A percentile compares a stretch with the other conserved stretches of the same genome.
Conservation (phyloP, 2,797 vertebrate species). For the Sylvia borin region DNA sequence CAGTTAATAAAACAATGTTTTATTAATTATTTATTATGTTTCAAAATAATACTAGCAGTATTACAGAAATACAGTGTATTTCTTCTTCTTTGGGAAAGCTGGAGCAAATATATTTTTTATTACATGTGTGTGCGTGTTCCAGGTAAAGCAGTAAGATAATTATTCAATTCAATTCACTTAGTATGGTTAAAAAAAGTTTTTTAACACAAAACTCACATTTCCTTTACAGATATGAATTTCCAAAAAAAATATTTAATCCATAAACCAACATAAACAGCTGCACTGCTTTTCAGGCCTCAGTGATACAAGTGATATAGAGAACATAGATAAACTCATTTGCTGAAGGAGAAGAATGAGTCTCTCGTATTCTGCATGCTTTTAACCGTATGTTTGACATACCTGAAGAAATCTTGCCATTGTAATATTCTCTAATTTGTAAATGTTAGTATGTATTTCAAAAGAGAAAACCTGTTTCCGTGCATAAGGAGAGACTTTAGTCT, state of each 20-base stretch:
- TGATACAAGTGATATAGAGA: neutral
- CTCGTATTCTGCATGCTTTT: neutral
- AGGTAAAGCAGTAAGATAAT: neutral
- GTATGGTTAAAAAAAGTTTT: neutral
- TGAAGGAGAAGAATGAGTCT: neutral
- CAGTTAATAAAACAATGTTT: neutral
- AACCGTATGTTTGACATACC: neutral
- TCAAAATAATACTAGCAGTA: neutral
- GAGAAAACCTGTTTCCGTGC: neutral
- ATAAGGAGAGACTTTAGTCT: neutral
- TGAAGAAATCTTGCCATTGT: neutral
- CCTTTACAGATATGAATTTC: neutral
- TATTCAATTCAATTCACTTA: neutral
- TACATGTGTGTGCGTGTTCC: neutral
- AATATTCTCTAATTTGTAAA: neutral
- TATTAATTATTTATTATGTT: too few relatives aligned
- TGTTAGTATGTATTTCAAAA: neutral
- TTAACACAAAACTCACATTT: neutral
- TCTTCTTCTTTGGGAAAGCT: neutral
- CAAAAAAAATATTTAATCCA: neutral
- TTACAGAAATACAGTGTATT: neutral
- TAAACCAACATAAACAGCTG: neutral
- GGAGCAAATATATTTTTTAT: neutral
- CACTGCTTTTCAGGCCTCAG: neutral
- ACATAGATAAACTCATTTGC: neutral